phyloP scores from a whole-genome alignment of 2,113 vertebrate species.

The Jacana jacana region DNA sequence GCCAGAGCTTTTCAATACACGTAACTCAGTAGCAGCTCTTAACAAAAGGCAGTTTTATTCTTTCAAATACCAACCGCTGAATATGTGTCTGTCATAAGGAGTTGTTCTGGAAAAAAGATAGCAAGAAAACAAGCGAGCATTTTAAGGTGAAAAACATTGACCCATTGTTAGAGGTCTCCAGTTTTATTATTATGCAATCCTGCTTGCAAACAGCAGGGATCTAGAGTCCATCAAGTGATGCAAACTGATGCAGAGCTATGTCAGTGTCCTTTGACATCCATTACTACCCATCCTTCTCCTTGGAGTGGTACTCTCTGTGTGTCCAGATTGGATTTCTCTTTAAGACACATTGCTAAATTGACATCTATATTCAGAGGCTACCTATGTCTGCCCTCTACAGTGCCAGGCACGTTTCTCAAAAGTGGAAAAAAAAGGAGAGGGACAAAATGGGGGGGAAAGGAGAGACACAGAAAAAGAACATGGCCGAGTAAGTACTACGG shows the following conservation, averaged over 20 bases:
- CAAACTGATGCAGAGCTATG: not conserved
- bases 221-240: not conserved
- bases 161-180: not conserved
- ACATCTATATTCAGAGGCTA: not conserved
- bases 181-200: not conserved
- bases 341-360: not conserved
- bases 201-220: not conserved
- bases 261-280: not conserved
- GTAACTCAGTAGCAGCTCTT: not conserved
- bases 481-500: constrained; percentile 7
- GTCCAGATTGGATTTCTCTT: not conserved
- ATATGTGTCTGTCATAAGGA: not conserved
- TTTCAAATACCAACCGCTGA: not conserved
- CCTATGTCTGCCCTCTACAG: not conserved
- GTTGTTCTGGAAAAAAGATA: not conserved
- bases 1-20: not conserved
- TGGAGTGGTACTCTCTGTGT: not conserved
- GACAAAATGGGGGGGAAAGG: not conserved
- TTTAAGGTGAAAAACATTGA: not conserved
- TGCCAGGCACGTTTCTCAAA: not conserved
- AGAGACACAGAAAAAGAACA: not conserved
- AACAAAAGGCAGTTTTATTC: not conserved
- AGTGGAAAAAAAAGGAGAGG: not conserved
- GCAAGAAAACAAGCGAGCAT: not conserved
- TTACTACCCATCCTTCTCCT: not conserved